A percentile compares a stretch with the other conserved stretches of the same genome.
Conservation (phyloP, 2,888 invertebrate species). For the Ectemnius lituratus region DNA sequence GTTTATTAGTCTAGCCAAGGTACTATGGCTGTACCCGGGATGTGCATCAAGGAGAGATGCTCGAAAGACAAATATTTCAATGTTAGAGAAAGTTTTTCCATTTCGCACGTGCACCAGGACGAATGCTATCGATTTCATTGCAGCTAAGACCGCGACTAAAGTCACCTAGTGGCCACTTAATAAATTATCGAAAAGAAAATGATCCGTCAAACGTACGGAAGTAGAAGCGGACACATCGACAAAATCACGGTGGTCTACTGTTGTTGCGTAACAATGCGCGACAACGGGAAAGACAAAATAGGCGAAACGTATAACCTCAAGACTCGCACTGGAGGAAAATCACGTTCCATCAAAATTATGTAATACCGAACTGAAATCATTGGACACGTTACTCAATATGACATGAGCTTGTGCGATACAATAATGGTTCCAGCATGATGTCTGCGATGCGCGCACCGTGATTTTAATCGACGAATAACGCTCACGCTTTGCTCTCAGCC, state of each 20-base stretch:
- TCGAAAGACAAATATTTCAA: neutral
- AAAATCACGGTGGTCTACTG: neutral
- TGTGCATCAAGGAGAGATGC: neutral
- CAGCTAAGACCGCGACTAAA: constrained; percentile 62
- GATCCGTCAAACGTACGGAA: neutral
- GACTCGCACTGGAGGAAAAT: neutral
- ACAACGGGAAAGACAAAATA: neutral
- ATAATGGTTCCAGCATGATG: neutral
- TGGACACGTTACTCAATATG: neutral
- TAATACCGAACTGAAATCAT: neutral
- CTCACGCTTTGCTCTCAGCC: neutral
- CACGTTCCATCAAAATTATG: neutral
- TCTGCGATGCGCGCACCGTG: neutral
- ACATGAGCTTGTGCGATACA: neutral
- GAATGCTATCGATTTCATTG: constrained; percentile 66
- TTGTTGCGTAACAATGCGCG: too few relatives aligned
- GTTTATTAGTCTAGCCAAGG: too few relatives aligned
- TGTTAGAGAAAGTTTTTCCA: constrained; percentile 18
- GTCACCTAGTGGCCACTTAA: constrained; percentile 36
- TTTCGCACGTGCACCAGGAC: constrained; percentile 49
- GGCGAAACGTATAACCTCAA: neutral
- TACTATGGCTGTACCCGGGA: neutral
- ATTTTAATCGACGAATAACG: neutral
- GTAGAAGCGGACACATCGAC: neutral
- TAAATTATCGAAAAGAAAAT: constrained; percentile 14